Evolutionary conservation across 2,888 invertebrate species (phyloP).

Genomic region (Campoplex capitator): DNA sequence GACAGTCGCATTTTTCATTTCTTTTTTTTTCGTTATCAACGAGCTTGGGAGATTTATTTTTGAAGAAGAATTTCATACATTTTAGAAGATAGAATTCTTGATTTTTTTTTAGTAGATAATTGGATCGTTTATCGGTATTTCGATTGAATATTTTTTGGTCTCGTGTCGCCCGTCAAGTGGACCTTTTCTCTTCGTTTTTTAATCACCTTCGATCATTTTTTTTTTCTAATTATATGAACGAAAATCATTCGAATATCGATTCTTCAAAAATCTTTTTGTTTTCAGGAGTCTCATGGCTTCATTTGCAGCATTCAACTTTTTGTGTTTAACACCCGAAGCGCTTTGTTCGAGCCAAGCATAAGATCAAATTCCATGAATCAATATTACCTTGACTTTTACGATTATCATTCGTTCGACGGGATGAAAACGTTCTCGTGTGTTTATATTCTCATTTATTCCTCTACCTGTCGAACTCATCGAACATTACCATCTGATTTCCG

Average conservation of each 20-base stretch:
- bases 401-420: conserved; percentile 27
- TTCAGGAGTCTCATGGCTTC: background rate
- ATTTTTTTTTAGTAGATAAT: background rate
- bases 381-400: conserved; percentile 26
- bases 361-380: conserved; percentile 26
- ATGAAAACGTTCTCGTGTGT: conserved; percentile 18
- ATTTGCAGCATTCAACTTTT: background rate
- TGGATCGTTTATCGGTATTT: background rate
- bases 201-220: background rate
- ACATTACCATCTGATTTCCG: conserved; percentile 39
- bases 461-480: conserved; percentile 47
- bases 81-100: too few relatives aligned
- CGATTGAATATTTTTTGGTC: too few relatives aligned
- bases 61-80: too few relatives aligned
- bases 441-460: background rate
- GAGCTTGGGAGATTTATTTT: background rate
- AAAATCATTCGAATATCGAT: background rate
- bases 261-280: background rate
- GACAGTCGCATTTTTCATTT: background rate
- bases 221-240: background rate
- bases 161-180: background rate
- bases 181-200: background rate
- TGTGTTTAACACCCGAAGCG: background rate
- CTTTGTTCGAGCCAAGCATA: background rate
- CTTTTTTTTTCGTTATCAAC: background rate